Evolutionary conservation across 2,888 invertebrate genomes (phyloP).

Genomic region (Cactoblastis cactorum): DNA sequence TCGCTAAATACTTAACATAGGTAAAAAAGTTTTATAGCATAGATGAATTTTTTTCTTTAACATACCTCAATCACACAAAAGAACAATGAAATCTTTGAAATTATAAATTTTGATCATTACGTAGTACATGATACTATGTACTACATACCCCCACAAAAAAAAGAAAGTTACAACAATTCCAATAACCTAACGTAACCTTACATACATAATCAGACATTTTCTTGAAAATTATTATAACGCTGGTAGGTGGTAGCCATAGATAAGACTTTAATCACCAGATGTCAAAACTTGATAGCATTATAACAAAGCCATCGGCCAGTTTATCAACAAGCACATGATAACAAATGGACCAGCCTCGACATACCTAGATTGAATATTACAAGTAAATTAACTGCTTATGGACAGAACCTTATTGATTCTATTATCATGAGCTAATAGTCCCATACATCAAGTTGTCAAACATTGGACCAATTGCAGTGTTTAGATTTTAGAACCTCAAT

Average conservation of each 20-base stretch:
- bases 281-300: conserved; percentile 2
- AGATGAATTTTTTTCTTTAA: too few species aligned
- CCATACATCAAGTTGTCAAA: conserved; percentile 71
- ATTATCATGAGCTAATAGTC: conserved; percentile 41
- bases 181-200: too few species aligned
- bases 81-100: too few species aligned
- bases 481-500: conserved; percentile 26
- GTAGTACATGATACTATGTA: too few species aligned
- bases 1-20: too few species aligned
- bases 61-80: too few species aligned
- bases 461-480: conserved; percentile 69
- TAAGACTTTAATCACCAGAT: not conserved
- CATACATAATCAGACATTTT: too few species aligned
- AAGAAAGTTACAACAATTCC: too few species aligned
- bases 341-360: conserved; percentile 18
- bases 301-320: conserved; percentile 10
- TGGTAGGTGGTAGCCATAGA: not conserved
- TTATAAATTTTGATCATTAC: too few species aligned
- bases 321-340: conserved; percentile 19
- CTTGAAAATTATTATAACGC: too few species aligned
- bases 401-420: conserved; percentile 43
- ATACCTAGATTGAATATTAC: conserved; percentile 25
- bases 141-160: too few species aligned
- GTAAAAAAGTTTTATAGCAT: too few species aligned
- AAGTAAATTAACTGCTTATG: conserved; percentile 33